Evolutionary conservation across 2,888 invertebrate genomes (phyloP).

Genomic region (Lasioglossum lativentre): DNA sequence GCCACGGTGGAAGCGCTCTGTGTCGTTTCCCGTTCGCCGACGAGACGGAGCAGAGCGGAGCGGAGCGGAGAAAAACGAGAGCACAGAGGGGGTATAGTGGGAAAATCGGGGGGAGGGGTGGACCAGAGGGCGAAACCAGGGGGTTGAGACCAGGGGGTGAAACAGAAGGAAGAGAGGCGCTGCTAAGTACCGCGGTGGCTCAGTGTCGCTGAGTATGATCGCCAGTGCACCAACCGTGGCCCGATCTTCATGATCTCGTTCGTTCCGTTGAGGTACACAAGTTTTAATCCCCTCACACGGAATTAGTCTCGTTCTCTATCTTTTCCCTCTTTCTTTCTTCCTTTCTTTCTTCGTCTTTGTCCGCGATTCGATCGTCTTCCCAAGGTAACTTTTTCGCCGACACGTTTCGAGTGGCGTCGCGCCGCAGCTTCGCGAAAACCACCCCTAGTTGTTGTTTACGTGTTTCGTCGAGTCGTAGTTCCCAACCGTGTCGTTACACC

Average conservation of each 20-base stretch:
- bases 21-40: conserved; percentile 50
- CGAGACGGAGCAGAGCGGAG: conserved; percentile 30
- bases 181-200: conserved; percentile 35
- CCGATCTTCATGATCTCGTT: conserved; percentile 49
- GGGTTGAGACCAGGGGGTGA: conserved; percentile 17
- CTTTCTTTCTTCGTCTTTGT: neutral
- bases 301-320: neutral
- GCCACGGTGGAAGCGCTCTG: conserved; percentile 48
- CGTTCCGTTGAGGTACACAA: conserved; percentile 45
- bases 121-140: neutral
- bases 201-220: conserved; percentile 58
- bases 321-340: neutral
- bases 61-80: neutral
- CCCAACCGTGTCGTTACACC: neutral
- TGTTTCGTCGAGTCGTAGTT: neutral
- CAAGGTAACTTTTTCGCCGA: neutral
- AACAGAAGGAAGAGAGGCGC: conserved; percentile 23
- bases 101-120: neutral
- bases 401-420: neutral
- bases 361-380: neutral
- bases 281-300: neutral
- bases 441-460: conserved; percentile 8
- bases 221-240: conserved; percentile 44
- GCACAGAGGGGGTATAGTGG: conserved; percentile 11
- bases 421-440: neutral